Percentiles rank a stretch among this genome's conserved stretches.
phyloP scores from a whole-genome alignment of 23 tunicate species.

The Styela clava region DNA sequence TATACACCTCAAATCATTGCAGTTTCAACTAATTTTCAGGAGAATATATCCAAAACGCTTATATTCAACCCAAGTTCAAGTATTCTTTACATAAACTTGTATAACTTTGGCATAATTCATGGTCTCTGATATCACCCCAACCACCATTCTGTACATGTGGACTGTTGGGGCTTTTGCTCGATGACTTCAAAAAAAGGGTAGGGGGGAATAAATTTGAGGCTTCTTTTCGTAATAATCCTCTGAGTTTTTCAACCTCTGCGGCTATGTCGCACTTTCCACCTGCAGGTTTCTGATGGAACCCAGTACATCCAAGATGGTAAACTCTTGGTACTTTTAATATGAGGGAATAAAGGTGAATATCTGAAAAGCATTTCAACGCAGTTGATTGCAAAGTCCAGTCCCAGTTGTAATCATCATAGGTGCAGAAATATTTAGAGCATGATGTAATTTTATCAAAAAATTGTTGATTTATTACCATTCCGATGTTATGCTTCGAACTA shows the following conservation, averaged over 20 bases:
- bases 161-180: constrained; percentile 22
- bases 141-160: constrained; percentile 71
- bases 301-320: constrained; percentile 79
- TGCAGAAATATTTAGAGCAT: constrained; percentile 57
- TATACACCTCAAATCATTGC: too few relatives aligned
- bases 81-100: constrained; percentile 24
- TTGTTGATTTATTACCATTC: constrained; percentile 51
- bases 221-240: not conserved
- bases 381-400: constrained; percentile 94
- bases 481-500: constrained; percentile 77
- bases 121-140: constrained; percentile 95
- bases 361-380: not conserved
- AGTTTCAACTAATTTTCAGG: too few relatives aligned
- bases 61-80: too few relatives aligned
- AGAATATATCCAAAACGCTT: too few relatives aligned
- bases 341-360: constrained; percentile 30
- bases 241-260: constrained; percentile 12
- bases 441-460: constrained; percentile 40
- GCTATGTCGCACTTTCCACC: constrained; percentile 42
- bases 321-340: constrained; percentile 56
- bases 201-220: constrained; percentile 47
- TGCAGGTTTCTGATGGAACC: constrained; percentile 44
- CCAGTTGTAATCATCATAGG: constrained; percentile 95
- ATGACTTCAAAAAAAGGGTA: constrained; percentile 34
- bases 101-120: constrained; percentile 61